Evolutionary conservation across 1,140 invertebrate species (phyloP), one percentile per base, ranked within the genome.

Genomic region (Pseudomyrmex gracilis): DNA sequence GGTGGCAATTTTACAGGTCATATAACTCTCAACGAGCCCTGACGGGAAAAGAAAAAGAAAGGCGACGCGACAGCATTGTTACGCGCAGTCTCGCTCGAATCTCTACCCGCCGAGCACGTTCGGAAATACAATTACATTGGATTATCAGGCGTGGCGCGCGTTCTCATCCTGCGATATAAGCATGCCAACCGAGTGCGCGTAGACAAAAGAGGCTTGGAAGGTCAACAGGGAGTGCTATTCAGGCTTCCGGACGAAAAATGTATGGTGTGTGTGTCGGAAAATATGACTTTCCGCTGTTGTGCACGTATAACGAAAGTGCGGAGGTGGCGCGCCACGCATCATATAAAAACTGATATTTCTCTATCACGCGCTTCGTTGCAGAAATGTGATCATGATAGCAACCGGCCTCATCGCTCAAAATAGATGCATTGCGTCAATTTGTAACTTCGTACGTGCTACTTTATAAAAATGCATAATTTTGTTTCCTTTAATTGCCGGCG

Each of bases 321-420:
- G n/a, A 12, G 22, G 77, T 71, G 64, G n/a, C 15, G 20, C 43
- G 67, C 49, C 71, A 17, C 43, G 45, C 64, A 43, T 76, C 57
- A 47, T 64, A 66, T 76, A 67, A 85, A 83, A 87, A 47, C 71
- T 84, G 85, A 83, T 83, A 85, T 83, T 87, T 77, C 57, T 49
- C 57, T 49, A 60, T 9, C 49, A 17, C 51, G 17, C 51, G 55
- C 24, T 70, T 24, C 24, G 66, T 87, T 66, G 58, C 17, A 20
- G n/a, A 61, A 34, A 83, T 49, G 76, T 57, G 64, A 85, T 85
- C 60, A 43, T 12, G 51, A 34, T 22, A 13, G 20, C 47, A n/a
- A 49, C 12, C 58, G 49, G 20, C 13, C 2, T 10, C 60, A 12
- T 55, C 68, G 67, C 49, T 57, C 43, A 67, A 67, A 77, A 77